These are phyloP conservation scores for Luperina testacea DNA, from an alignment of 2,888 invertebrate species.

Conservation along the genomic window DNA sequence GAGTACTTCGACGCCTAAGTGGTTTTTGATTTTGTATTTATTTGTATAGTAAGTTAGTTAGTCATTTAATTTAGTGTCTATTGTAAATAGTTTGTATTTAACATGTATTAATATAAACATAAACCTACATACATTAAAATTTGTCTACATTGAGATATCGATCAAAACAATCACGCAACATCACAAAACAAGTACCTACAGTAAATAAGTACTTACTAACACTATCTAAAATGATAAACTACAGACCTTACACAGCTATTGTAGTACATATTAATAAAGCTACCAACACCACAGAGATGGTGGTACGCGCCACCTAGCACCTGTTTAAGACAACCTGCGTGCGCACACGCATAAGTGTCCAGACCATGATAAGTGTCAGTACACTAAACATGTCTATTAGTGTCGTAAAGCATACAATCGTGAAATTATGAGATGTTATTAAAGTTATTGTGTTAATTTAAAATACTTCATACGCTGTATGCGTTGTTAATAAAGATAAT, in stretches of 20 bases:
- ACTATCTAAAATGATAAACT: slow-evolving; percentile 5
- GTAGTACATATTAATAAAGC: slow-evolving; percentile 17
- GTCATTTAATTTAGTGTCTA: no score
- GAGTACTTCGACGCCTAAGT: no score
- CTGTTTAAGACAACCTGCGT: slow-evolving; percentile 29
- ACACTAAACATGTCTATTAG: slow-evolving; percentile 40
- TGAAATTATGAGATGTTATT: slow-evolving; percentile 16
- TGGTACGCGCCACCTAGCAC: slow-evolving; percentile 5
- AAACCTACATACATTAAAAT: no score
- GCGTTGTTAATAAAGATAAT: background rate
- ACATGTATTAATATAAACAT: no score
- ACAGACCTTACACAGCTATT: background rate
- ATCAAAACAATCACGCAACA: background rate
- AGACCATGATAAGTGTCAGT: slow-evolving; percentile 25
- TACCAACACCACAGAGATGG: background rate
- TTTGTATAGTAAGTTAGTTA: no score
- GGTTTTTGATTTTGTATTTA: no score
- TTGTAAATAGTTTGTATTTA: no score
- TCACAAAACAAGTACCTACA: background rate
- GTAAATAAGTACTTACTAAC: background rate
- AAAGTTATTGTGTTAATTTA: slow-evolving; percentile 34
- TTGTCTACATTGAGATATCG: background rate
- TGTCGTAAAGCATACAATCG: slow-evolving; percentile 31
- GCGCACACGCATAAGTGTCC: slow-evolving; percentile 22
- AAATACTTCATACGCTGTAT: background rate